These are phyloP conservation scores for Cyanocitta stelleri DNA, from an alignment of 2,113 vertebrate genomes.

Conservation along the genomic window DNA sequence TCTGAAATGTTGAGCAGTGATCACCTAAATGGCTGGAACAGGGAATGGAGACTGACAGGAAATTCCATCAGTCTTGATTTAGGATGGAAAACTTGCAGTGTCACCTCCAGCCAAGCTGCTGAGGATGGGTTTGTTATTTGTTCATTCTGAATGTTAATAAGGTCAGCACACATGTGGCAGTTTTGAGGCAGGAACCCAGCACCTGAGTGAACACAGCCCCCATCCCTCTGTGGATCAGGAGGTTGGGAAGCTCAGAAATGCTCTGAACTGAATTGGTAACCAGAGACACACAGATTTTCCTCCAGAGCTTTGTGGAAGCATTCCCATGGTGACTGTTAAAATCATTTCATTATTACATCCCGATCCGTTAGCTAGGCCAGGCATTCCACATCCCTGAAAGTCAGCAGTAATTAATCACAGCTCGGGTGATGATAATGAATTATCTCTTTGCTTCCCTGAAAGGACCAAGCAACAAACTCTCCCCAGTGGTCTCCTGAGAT, in stretches of 20 bases:
- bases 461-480: not conserved
- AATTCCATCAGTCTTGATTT: not conserved
- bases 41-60: not conserved
- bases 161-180: not conserved
- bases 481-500: not conserved
- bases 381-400: not conserved
- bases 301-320: not conserved
- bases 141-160: not conserved
- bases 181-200: not conserved
- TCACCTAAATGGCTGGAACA: not conserved
- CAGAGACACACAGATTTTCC: not conserved
- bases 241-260: not conserved
- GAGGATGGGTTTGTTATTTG: not conserved
- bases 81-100: not conserved
- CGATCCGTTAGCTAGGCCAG: not conserved
- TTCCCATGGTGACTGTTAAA: not conserved
- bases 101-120: not conserved
- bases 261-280: not conserved
- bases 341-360: not conserved
- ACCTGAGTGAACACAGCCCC: not conserved
- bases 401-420: not conserved
- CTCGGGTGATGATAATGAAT: not conserved
- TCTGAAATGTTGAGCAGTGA: not conserved
- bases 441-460: not conserved
- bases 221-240: not conserved